phyloP scores from a whole-genome alignment of 2,113 vertebrate species.

The Lutjanus erythropterus region DNA sequence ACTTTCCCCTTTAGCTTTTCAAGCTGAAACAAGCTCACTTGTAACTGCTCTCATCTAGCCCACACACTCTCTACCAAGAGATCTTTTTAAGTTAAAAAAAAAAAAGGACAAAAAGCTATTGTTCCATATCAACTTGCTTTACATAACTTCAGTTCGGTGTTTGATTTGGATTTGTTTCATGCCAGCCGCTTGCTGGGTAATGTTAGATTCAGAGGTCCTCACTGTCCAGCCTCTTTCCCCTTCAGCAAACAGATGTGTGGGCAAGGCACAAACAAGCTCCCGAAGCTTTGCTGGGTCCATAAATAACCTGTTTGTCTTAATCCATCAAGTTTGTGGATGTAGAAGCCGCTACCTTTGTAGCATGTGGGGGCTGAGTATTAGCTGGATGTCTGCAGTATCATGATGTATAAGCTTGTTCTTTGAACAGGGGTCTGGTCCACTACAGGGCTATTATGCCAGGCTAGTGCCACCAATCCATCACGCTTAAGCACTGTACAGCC shows the following conservation, averaged over 20 bases:
- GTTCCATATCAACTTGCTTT: constrained; percentile 53
- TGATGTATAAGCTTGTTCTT: constrained; percentile 81
- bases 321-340: constrained; percentile 79
- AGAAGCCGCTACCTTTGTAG: constrained; percentile 61
- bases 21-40: constrained; percentile 54
- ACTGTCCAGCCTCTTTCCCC: constrained; percentile 59
- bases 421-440: constrained; percentile 70
- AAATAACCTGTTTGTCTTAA: constrained; percentile 83
- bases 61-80: constrained; percentile 54
- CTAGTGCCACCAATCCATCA: constrained; percentile 77
- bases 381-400: constrained; percentile 65
- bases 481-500: constrained; percentile 70
- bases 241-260: constrained; percentile 77
- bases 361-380: constrained; percentile 62
- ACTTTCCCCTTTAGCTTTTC: constrained; percentile 53
- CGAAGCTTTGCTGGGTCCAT: constrained; percentile 66
- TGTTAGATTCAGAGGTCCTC: constrained; percentile 61
- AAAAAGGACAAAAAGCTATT: constrained; percentile 39
- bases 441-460: constrained; percentile 73
- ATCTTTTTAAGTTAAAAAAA: constrained; percentile 40
- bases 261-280: constrained; percentile 69
- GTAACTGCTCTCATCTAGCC: constrained; percentile 51
- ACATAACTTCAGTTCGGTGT: constrained; percentile 56
- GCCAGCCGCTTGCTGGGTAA: constrained; percentile 56
- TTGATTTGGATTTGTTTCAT: constrained; percentile 67